Conservation (phyloP, 2,888 invertebrate species). For the Priocnemis perturbator region DNA sequence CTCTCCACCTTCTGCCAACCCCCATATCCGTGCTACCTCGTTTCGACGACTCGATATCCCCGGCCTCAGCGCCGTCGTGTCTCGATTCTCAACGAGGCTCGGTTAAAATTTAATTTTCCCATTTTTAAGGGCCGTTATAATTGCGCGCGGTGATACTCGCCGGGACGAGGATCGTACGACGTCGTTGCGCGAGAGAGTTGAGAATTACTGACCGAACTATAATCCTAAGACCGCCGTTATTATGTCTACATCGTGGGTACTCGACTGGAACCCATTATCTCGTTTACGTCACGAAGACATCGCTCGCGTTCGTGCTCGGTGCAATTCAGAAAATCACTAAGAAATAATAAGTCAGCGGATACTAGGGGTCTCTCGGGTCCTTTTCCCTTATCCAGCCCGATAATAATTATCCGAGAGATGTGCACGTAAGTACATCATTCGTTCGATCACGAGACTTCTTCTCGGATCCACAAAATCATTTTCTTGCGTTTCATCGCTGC, state of each 20-base stretch:
- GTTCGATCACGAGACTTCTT: constrained; percentile 41
- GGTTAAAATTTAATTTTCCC: constrained; percentile 2
- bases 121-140: neutral
- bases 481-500: neutral
- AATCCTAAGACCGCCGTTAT: constrained; percentile 69
- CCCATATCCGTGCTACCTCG: constrained; percentile 16
- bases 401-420: constrained; percentile 49
- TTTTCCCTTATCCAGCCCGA: constrained; percentile 27
- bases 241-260: constrained; percentile 69
- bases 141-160: neutral
- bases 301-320: constrained; percentile 56
- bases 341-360: constrained; percentile 68
- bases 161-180: neutral
- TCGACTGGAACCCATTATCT: constrained; percentile 67
- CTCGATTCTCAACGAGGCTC: neutral
- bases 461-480: constrained; percentile 17
- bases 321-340: constrained; percentile 73
- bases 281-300: constrained; percentile 72
- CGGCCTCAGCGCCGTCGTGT: too few relatives aligned
- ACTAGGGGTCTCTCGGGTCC: constrained; percentile 29
- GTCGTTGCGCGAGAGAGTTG: constrained; percentile 29
- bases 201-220: constrained; percentile 59
- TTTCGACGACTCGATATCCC: constrained; percentile 19
- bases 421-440: constrained; percentile 44
- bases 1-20: neutral